A percentile compares a stretch with the other conserved stretches of the same genome.
phyloP scores from a whole-genome alignment of 1,140 invertebrate genomes.

The Mamestra configurata region DNA sequence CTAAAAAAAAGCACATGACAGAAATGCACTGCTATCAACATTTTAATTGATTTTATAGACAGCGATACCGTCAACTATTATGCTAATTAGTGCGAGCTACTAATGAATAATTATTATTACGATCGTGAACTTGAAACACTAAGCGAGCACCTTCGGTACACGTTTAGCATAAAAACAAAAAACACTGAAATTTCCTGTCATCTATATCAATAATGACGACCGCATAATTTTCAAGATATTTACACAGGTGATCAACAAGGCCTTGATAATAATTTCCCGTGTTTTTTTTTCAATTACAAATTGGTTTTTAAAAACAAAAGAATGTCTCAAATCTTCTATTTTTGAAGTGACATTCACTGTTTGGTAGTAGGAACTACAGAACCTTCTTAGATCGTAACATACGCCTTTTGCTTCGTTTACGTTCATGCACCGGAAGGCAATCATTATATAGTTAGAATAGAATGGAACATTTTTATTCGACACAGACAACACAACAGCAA shows the following conservation, averaged over 20 bases:
- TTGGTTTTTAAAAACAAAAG: not conserved
- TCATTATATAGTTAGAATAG: too few relatives aligned
- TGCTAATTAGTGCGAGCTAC: not conserved
- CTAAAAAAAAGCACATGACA: too few relatives aligned
- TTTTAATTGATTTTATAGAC: too few relatives aligned
- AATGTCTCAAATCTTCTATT: too few relatives aligned
- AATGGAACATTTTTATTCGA: too few relatives aligned
- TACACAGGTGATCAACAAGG: not conserved
- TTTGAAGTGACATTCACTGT: too few relatives aligned
- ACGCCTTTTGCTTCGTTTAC: too few relatives aligned
- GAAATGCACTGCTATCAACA: too few relatives aligned
- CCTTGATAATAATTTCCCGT: not conserved
- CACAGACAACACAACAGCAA: too few relatives aligned
- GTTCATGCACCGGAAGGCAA: too few relatives aligned
- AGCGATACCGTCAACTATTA: not conserved
- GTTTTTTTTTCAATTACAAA: not conserved
- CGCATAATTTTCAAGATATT: not conserved
- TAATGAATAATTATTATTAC: not conserved
- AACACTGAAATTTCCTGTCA: not conserved
- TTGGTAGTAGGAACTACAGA: too few relatives aligned
- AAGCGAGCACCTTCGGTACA: not conserved
- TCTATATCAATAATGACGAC: not conserved
- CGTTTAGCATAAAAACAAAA: slow-evolving; percentile 10
- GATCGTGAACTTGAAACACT: not conserved
- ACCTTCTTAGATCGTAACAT: too few relatives aligned